phyloP scores from a whole-genome alignment of 2,797 vertebrate genomes.

The Scarus forsteni region DNA sequence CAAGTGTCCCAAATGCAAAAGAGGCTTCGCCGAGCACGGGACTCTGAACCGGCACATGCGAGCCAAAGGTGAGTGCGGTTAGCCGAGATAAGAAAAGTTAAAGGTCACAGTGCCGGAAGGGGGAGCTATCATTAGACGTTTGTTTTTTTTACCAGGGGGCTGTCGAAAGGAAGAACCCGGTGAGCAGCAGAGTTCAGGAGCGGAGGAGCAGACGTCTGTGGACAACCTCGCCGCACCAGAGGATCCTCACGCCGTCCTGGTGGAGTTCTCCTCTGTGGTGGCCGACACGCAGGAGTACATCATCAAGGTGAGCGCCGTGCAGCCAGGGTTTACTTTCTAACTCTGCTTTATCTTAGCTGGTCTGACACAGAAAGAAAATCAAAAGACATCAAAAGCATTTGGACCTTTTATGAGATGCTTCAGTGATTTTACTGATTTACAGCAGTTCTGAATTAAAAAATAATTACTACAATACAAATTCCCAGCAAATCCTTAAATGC shows the following conservation, averaged over 20 bases:
- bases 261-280: slow-evolving; percentile 98
- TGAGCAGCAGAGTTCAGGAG: slow-evolving; percentile 71
- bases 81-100: background rate
- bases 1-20: slow-evolving; percentile 92
- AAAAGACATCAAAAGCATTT: too few species aligned
- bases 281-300: slow-evolving; percentile 99
- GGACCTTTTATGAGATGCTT: too few species aligned
- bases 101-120: background rate
- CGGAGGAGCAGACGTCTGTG: slow-evolving; percentile 83
- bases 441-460: too few species aligned
- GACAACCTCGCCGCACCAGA: slow-evolving; percentile 86
- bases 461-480: too few species aligned
- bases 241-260: slow-evolving; percentile 94
- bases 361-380: too few species aligned
- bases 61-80: slow-evolving; percentile 89
- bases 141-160: slow-evolving; percentile 83
- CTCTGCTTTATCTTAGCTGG: background rate
- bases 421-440: too few species aligned
- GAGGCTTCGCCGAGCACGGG: slow-evolving; percentile 96
- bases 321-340: background rate
- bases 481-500: too few species aligned
- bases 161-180: slow-evolving; percentile 86
- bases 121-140: background rate
- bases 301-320: slow-evolving; percentile 87
- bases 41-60: slow-evolving; percentile 95